These are phyloP conservation scores for Myotis findleyi DNA, from an alignment of 2,797 vertebrate genomes.

Conservation along the genomic window DNA sequence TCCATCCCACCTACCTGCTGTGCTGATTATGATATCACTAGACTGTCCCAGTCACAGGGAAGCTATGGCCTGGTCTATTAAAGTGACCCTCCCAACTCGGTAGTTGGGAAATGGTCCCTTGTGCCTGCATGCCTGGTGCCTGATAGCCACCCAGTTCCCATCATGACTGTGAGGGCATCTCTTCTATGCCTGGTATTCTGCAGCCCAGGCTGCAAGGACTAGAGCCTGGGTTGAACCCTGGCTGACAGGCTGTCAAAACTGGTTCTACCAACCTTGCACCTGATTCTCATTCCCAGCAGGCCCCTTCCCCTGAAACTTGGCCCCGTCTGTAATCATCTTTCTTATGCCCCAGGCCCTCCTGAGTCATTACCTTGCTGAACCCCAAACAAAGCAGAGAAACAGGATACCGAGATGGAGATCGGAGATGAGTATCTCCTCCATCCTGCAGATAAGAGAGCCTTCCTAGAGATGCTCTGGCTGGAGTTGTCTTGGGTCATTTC, in stretches of 20 bases:
- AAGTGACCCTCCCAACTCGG: neutral
- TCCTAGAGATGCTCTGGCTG: neutral
- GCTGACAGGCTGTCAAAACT: neutral
- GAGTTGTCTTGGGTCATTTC: neutral
- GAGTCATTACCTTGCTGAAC: neutral
- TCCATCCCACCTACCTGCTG: neutral
- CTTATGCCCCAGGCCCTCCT: neutral
- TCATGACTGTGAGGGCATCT: too few relatives aligned
- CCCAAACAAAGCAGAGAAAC: neutral
- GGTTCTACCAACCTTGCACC: neutral
- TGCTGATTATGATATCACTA: neutral
- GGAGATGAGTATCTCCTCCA: neutral
- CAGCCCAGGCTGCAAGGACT: neutral
- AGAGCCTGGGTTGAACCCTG: neutral
- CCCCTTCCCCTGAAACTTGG: neutral
- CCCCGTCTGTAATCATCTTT: neutral
- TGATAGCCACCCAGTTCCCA: neutral
- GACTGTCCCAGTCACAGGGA: neutral
- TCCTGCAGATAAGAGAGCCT: neutral
- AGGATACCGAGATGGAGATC: neutral
- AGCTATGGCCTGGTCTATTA: neutral
- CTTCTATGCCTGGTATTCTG: neutral
- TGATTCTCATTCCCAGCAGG: neutral
- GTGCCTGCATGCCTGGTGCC: neutral
- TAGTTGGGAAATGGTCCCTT: neutral